Evolutionary conservation across 1,140 invertebrate genomes (phyloP), one percentile per base, ranked within the genome.

Genomic region (Bombyx mandarina): DNA sequence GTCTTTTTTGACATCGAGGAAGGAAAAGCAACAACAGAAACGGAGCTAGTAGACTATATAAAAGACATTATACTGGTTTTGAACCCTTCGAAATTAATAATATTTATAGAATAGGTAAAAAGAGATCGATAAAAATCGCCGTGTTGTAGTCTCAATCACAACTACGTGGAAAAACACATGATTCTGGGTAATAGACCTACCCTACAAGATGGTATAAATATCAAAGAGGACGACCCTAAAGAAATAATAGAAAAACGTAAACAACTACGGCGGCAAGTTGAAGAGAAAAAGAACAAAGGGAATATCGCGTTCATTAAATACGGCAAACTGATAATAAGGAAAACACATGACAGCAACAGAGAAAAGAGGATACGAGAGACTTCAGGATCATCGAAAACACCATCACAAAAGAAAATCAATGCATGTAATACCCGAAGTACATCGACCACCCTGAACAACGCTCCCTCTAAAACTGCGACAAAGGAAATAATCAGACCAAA

Each of bases 171-270:
- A 60, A 49, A 57, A 65, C 43, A n/a, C n/a, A 18, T 52, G 5
- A 56, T 65, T 46, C n/a, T 60, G 12, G 56, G 52, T 53, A 61
- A 50, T n/a, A 59, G 47, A 9, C 8, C 10, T 22, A 60, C 54
- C 6, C 50, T 63, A 3, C 51, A 51, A 45, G 18, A 10, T 45
- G 54, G 45, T 43, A 43, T 59, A 7, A 55, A 58, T 18, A 43
- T 63, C 3, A 66, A 52, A 56, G 58, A 66, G 49, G 61, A 66
- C 45, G 60, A 54, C 50, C 46, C 65, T 0, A 63, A 67, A 44
- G 55, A 60, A 51, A 55, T 64, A n/a, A 22, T 64, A 45, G 52
- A 62, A 43, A 67, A 58, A 53, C 26, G 62, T 0, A 63, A 63
- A 55, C 47, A 60, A 53, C 45, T 62, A 22, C 58, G 58, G 43